Evolutionary conservation across 30 jellyfish, hydroid and myxozoan species (phyloP), one percentile per base, ranked within the genome.

Genomic region (Phacellophora camtschatica): DNA sequence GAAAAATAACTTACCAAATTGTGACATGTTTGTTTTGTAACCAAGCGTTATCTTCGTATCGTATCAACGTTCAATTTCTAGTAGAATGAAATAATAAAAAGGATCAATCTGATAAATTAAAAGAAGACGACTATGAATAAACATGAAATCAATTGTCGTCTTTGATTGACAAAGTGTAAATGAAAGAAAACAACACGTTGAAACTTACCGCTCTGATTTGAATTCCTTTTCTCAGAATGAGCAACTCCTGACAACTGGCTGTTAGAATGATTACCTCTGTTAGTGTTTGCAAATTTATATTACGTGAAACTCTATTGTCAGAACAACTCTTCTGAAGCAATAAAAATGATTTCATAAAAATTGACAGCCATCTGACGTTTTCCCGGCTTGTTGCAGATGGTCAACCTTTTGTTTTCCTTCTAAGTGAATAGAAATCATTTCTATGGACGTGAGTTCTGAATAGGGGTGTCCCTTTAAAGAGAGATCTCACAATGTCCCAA

Each of bases 311-410:
- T 23, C 62, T 55, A 35, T 80, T 61, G 81, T 48, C 23, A 28
- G 20, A 66, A 62, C 51, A 39, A 77, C 71, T 72, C 51, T 42
- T 55, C 51, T 67, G 66, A 42, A 54, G 84, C 74, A 45, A 64
- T 64, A 56, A 28, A 46, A 56, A 35, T 64, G 65, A 31, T 48
- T 65, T 48, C 24, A 18, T 33, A 22, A 30, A 50, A 50, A 39
- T 45, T 46, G 71, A 54, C 73, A 25, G 28, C 91, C 91, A 80
- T 51, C 91, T 80, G 91, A 80, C 91, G 91, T 34, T 80, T 80
- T 80, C 91, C 91, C 91, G 90, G 73, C 90, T 34, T 31, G 32
- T 36, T 80, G 35, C 83, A 54, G 62, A 62, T 51, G 82, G 66
- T 27, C 10, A 30, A 25, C 67, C 33, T 59, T 64, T 80, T 80